Evolutionary conservation across 2,888 invertebrate species (phyloP), one percentile per base, ranked within the genome.

Genomic region (Drosophila ezoana): DNA sequence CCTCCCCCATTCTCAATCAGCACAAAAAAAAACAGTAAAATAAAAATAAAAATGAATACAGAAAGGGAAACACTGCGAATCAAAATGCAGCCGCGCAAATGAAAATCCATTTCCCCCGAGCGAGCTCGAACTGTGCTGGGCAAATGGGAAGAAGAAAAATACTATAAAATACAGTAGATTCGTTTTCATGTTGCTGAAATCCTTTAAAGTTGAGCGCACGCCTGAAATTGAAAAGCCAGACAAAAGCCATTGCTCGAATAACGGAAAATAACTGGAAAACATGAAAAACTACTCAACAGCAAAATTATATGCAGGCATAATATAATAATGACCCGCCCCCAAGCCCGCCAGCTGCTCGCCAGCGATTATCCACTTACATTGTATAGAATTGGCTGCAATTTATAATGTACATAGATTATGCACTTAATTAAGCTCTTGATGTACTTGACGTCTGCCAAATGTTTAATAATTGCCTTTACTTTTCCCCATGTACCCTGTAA

Each of bases 231-330:
- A 60, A 72, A 79, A 76, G 51, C 37, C 61, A 76, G 75, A 72
- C 79, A 68, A 66, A 65, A 76, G 52, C 40, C 58, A 60, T 43
- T 32, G 23, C 54, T 44, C 44, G 56, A 56, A 65, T 45, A 66
- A 51, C 40, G 51, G 43, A 20, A 76, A 57, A 61, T 47, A 62
- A 62, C 41, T 48, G 63, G 32, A 53, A 54, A 79, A 86, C 86
- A 81, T 66, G 83, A 70, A 79, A 83, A 81, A 74, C 59, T 70
- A 81, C 86, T 86, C 72, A 76, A 38, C 58, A 28, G 6, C 16
- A 44, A 47, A 37, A 28, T 28, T 40, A 52, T 35, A 45, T 35
- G 35, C 10, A 37, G 41, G 18, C 52, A 67, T 60, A 57, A 64
- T 52, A 58, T 63, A 41, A 64, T 71, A 76, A 71, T 49, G 41